phyloP scores from a whole-genome alignment of 2,113 vertebrate species.

The Apistogramma diplotaenia region DNA sequence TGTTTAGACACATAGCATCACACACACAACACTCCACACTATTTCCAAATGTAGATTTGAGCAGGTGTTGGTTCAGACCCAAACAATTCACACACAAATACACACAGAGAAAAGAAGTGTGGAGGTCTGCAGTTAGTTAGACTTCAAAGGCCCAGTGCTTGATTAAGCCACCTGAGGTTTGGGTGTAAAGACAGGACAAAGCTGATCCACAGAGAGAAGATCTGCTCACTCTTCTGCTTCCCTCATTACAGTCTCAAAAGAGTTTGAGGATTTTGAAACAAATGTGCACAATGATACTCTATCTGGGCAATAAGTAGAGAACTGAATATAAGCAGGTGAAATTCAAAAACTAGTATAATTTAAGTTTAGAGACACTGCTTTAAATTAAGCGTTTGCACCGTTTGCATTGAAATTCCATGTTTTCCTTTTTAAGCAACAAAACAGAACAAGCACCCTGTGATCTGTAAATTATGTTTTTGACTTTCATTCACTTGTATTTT shows the following conservation, averaged over 20 bases:
- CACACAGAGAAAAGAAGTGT: neutral
- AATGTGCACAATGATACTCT: neutral
- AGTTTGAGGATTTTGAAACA: neutral
- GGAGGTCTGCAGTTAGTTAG: conserved; percentile 45
- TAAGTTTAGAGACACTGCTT: neutral
- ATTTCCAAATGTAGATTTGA: neutral
- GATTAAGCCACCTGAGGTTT: conserved; percentile 63
- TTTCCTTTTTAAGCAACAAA: neutral
- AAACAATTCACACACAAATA: conserved; percentile 4
- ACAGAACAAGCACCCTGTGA: neutral
- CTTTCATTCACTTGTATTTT: neutral
- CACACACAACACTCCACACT: neutral
- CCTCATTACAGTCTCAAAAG: conserved; percentile 1
- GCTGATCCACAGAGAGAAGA: conserved; percentile 28
- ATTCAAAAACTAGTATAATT: neutral
- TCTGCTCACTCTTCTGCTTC: conserved; percentile 20
- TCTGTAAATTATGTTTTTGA: neutral
- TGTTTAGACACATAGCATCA: neutral
- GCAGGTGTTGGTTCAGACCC: neutral
- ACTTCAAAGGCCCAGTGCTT: conserved; percentile 58
- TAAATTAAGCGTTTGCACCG: neutral
- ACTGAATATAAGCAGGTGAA: neutral
- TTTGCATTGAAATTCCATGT: neutral
- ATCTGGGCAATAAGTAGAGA: neutral
- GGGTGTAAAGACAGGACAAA: conserved; percentile 47